These are phyloP conservation scores for Mormyrus iriodes DNA, from an alignment of 2,113 vertebrate genomes.

Conservation along the genomic window DNA sequence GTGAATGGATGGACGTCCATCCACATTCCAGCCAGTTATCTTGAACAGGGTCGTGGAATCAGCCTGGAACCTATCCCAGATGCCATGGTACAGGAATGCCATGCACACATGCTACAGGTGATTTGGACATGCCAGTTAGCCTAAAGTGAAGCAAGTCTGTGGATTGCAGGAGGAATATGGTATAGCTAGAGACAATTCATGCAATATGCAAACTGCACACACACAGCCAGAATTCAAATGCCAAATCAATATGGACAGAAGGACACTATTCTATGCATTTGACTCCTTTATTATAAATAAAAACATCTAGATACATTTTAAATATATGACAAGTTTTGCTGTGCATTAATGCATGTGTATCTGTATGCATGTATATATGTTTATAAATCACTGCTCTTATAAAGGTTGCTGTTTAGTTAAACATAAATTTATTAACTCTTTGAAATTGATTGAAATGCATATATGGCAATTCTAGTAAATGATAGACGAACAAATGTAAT, in stretches of 20 bases:
- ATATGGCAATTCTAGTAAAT: neutral
- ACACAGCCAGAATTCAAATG: neutral
- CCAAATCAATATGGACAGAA: neutral
- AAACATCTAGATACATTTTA: neutral
- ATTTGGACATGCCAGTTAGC: neutral
- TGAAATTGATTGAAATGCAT: neutral
- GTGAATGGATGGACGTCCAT: neutral
- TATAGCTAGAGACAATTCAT: neutral
- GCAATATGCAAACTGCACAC: neutral
- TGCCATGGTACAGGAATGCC: neutral
- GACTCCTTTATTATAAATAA: neutral
- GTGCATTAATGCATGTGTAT: neutral
- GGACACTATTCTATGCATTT: neutral
- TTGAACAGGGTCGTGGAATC: neutral
- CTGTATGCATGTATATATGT: neutral
- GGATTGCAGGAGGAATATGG: neutral
- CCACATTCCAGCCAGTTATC: neutral
- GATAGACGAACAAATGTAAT: neutral
- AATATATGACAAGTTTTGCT: neutral
- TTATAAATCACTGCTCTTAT: neutral
- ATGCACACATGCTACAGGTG: neutral
- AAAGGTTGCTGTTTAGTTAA: neutral
- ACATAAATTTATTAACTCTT: no score
- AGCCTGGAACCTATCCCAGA: neutral
- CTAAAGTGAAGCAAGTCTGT: neutral